Evolutionary conservation across 2,888 invertebrate species (phyloP).

Genomic region (Capitulum mitella): DNA sequence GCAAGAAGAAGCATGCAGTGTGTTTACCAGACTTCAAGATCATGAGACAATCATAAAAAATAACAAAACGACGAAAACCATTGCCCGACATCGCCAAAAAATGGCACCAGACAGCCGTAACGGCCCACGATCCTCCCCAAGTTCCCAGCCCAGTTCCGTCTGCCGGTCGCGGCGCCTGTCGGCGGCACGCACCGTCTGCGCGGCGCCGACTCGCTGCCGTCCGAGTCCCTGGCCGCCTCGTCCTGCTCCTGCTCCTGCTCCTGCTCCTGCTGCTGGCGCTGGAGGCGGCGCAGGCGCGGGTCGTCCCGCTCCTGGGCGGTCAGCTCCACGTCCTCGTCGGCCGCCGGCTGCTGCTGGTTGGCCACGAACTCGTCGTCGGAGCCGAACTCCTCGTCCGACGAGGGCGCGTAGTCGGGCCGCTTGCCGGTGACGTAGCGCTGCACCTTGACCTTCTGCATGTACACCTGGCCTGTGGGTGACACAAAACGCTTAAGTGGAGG

Average conservation of each 20-base stretch:
- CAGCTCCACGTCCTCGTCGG: constrained; percentile 44
- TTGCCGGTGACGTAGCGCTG: constrained; percentile 97
- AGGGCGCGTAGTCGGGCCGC: constrained; percentile 89
- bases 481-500: too few species aligned
- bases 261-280: constrained; percentile 34
- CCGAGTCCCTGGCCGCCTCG: constrained; percentile 44
- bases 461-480: constrained; percentile 20
- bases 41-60: too few species aligned
- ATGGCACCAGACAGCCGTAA: too few species aligned
- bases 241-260: constrained; percentile 21
- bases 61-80: too few species aligned
- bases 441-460: constrained; percentile 72
- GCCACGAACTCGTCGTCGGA: constrained; percentile 38
- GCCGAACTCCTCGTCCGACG: constrained; percentile 70
- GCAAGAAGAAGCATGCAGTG: too few species aligned
- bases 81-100: too few species aligned
- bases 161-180: neutral
- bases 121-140: too few species aligned
- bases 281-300: constrained; percentile 50
- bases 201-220: constrained; percentile 45
- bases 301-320: constrained; percentile 38
- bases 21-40: too few species aligned
- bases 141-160: too few species aligned
- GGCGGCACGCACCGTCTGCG: neutral
- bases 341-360: constrained; percentile 37